Evolutionary conservation across 2,797 vertebrate species (phyloP).

Genomic region (Odontamblyopus rebecca): DNA sequence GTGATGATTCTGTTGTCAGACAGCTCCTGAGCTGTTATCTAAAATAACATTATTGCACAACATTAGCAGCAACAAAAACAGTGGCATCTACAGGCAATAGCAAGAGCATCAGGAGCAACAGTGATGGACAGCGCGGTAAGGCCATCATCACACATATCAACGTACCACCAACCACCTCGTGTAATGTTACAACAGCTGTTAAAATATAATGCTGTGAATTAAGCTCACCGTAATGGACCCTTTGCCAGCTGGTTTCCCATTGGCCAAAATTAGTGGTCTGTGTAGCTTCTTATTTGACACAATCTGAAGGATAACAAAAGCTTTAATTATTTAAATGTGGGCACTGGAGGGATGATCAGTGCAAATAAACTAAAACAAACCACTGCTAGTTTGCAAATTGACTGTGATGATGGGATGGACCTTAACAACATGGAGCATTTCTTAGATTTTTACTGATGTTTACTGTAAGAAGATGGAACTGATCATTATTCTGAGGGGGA

Average conservation of each 20-base stretch:
- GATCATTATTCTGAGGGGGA: background rate
- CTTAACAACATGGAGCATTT: background rate
- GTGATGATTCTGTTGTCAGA: conserved; percentile 98
- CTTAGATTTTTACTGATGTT: background rate
- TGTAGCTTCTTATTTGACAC: conserved; percentile 98
- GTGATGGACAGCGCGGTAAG: background rate
- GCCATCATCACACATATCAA: conserved; percentile 4
- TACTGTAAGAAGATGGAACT: background rate
- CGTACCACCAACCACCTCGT: background rate
- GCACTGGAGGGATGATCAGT: background rate
- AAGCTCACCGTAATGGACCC: conserved; percentile 87
- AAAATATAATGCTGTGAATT: background rate
- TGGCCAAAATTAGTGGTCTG: conserved; percentile 86
- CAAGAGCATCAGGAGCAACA: conserved; percentile 5
- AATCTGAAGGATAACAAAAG: conserved; percentile 75
- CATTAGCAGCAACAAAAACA: conserved; percentile 30
- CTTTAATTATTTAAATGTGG: conserved; percentile 1
- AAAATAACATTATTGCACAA: conserved; percentile 48
- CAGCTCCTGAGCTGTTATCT: conserved; percentile 97
- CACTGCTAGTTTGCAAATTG: background rate
- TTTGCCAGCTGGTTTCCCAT: conserved; percentile 95
- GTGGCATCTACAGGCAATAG: conserved; percentile 15
- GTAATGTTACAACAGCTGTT: background rate
- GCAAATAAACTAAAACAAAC: background rate
- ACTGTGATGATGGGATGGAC: background rate